Conservation (phyloP, 2,888 invertebrate genomes). For the Heteromyza rotundicornis region DNA sequence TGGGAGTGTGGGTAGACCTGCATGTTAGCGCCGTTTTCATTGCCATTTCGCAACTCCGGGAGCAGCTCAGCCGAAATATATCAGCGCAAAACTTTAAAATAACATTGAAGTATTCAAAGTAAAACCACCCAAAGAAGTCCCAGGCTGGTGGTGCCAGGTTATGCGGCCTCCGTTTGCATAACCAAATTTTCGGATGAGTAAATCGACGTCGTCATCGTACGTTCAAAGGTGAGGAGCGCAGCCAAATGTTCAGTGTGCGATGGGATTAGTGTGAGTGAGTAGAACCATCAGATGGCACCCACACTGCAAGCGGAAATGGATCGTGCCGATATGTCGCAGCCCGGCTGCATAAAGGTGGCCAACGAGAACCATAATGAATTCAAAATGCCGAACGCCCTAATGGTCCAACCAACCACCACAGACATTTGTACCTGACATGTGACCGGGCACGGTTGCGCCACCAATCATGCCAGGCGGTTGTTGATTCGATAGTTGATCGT, state of each 20-base stretch:
- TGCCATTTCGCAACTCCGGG: too few relatives aligned
- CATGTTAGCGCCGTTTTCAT: too few relatives aligned
- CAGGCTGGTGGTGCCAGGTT: constrained; percentile 83
- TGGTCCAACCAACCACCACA: constrained; percentile 39
- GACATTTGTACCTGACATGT: constrained; percentile 20
- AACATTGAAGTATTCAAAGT: too few relatives aligned
- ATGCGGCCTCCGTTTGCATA: constrained; percentile 91
- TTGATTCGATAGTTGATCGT: constrained; percentile 57
- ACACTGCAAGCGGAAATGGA: constrained; percentile 79
- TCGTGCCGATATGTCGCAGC: constrained; percentile 95
- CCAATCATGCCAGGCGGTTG: constrained; percentile 57
- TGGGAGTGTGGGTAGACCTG: too few relatives aligned
- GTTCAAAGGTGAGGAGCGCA: constrained; percentile 95
- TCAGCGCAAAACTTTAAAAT: too few relatives aligned
- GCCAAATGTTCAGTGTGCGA: constrained; percentile 99
- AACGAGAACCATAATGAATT: constrained; percentile 98
- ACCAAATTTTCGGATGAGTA: constrained; percentile 90
- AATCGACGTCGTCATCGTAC: constrained; percentile 96
- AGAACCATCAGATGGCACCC: constrained; percentile 99
- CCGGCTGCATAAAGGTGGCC: constrained; percentile 98
- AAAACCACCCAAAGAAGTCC: constrained; percentile 75
- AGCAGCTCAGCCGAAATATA: too few relatives aligned
- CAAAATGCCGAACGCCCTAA: constrained; percentile 92
- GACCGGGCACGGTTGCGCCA: constrained; percentile 48
- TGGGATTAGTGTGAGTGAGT: constrained; percentile 95